Evolutionary conservation across 2,888 invertebrate genomes (phyloP).

Genomic region (Dusona sp.): DNA sequence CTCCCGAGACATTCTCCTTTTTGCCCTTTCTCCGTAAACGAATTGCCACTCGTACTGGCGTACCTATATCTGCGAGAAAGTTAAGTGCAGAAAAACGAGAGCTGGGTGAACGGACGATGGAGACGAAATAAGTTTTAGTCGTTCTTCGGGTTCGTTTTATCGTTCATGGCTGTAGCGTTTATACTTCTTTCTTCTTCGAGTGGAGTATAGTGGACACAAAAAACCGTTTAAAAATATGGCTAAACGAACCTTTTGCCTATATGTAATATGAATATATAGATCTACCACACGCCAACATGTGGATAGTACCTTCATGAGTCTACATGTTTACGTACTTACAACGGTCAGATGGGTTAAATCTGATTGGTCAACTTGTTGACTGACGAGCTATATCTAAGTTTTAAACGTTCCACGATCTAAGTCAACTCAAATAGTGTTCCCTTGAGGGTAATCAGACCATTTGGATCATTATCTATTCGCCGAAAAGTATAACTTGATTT

Average conservation of each 20-base stretch:
- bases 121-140: slow-evolving; percentile 52
- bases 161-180: slow-evolving; percentile 13
- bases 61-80: slow-evolving; percentile 42
- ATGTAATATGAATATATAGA: slow-evolving; percentile 3
- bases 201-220: slow-evolving; percentile 2
- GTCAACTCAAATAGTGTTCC: background rate
- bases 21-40: slow-evolving; percentile 43
- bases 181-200: slow-evolving; percentile 15
- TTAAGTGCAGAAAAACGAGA: slow-evolving; percentile 52
- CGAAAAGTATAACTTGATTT: background rate
- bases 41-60: slow-evolving; percentile 58
- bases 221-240: slow-evolving; percentile 45
- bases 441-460: background rate
- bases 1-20: slow-evolving; percentile 12
- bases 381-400: background rate
- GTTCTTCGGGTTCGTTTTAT: slow-evolving; percentile 49
- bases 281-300: background rate
- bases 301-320: background rate
- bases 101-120: slow-evolving; percentile 17
- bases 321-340: background rate
- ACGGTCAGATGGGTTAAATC: slow-evolving; percentile 10
- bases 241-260: slow-evolving; percentile 50
- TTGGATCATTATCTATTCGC: background rate
- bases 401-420: slow-evolving; percentile 9
- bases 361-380: slow-evolving; percentile 18